Conservation (phyloP, 1,140 invertebrate genomes). For the Limonius californicus region DNA sequence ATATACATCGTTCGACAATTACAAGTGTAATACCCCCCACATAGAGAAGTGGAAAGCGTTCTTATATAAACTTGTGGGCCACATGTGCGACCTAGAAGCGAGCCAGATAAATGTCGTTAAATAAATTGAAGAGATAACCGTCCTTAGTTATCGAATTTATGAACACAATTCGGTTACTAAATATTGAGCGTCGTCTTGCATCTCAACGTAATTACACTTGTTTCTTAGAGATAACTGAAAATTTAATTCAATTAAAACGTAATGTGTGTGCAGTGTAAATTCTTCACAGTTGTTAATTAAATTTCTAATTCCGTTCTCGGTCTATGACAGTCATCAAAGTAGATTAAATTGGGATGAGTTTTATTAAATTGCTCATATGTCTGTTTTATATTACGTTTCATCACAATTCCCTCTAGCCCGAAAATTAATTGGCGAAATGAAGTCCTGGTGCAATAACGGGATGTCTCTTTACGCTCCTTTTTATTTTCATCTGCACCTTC, state of each 20-base stretch:
- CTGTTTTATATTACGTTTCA: slow-evolving; percentile 38
- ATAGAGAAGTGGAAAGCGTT: neutral
- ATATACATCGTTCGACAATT: no score
- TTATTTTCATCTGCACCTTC: slow-evolving; percentile 1
- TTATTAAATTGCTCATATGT: slow-evolving; percentile 45
- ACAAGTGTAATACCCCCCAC: neutral
- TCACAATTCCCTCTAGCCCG: slow-evolving; percentile 10
- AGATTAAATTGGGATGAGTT: slow-evolving; percentile 47
- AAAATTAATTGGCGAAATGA: slow-evolving; percentile 7
- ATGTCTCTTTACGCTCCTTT: neutral
- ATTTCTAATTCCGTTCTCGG: slow-evolving; percentile 45
- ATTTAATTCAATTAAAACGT: slow-evolving; percentile 17
- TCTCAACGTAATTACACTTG: slow-evolving; percentile 12
- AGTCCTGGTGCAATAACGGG: neutral
- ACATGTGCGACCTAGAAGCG: slow-evolving; percentile 2
- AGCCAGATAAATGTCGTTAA: slow-evolving; percentile 26
- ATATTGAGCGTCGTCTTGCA: slow-evolving; percentile 3
- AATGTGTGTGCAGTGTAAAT: slow-evolving; percentile 25
- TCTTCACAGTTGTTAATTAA: slow-evolving; percentile 46
- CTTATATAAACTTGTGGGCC: neutral
- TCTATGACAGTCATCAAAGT: slow-evolving; percentile 47
- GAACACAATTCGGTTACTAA: slow-evolving; percentile 16
- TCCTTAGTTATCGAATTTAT: slow-evolving; percentile 23
- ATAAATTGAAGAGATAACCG: slow-evolving; percentile 27
- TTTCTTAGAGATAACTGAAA: slow-evolving; percentile 16